A percentile compares a stretch with the other conserved stretches of the same genome.
Evolutionary conservation across 2,888 invertebrate species (phyloP).

Genomic region (Drosophila affinis): DNA sequence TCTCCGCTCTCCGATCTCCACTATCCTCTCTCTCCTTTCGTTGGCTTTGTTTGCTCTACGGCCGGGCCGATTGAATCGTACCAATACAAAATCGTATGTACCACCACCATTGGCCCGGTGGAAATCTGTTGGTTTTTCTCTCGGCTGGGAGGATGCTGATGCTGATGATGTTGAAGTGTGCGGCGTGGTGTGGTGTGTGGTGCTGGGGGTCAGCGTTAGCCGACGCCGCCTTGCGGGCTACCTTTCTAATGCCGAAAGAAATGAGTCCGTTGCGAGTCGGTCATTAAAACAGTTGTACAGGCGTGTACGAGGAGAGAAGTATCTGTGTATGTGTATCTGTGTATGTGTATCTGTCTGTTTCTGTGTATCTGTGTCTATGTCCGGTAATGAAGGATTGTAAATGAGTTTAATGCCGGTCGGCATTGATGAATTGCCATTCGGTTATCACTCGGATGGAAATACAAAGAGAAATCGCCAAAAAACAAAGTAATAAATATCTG

Average conservation of each 20-base stretch:
- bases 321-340: constrained; percentile 15
- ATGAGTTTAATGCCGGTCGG: constrained; percentile 61
- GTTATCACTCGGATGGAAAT: neutral
- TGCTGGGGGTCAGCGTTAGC: constrained; percentile 74
- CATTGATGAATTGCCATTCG: constrained; percentile 66
- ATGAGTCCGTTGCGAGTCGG: constrained; percentile 48
- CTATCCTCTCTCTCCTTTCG: neutral
- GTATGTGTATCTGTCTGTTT: too few relatives aligned
- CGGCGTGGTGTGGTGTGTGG: constrained; percentile 29
- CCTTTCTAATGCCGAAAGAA: constrained; percentile 72
- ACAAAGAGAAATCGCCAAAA: constrained; percentile 20
- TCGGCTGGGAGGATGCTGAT: constrained; percentile 34
- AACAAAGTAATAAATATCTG: constrained; percentile 15
- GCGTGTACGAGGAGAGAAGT: constrained; percentile 18
- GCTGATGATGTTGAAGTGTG: constrained; percentile 32
- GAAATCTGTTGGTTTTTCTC: constrained; percentile 31
- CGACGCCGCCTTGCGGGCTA: constrained; percentile 70
- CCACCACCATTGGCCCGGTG: constrained; percentile 25
- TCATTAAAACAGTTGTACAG: constrained; percentile 59
- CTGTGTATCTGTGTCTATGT: constrained; percentile 16
- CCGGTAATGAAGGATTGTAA: constrained; percentile 73
- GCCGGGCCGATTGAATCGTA: constrained; percentile 45
- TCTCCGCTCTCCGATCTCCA: constrained; percentile 3
- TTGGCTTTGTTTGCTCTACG: constrained; percentile 60
- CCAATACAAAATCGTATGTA: constrained; percentile 8